A percentile compares a stretch with the other conserved stretches of the same genome.
Evolutionary conservation across 2,888 invertebrate species (phyloP).

Genomic region (Epicampocera succincta): DNA sequence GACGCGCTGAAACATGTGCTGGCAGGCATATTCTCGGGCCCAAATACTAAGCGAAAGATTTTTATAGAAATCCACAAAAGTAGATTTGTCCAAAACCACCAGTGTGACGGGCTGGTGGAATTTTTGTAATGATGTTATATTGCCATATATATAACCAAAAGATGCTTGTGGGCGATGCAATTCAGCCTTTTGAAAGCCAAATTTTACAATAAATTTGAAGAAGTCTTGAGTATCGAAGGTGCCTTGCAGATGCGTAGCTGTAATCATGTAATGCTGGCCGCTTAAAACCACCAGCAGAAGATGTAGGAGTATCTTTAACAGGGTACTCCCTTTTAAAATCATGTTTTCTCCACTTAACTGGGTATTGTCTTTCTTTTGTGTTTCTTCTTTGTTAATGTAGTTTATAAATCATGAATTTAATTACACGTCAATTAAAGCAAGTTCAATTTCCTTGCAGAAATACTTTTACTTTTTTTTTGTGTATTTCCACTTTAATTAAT

Average conservation of each 20-base stretch:
- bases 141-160: constrained; percentile 97
- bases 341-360: constrained; percentile 25
- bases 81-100: constrained; percentile 93
- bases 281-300: constrained; percentile 27
- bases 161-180: constrained; percentile 91
- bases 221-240: constrained; percentile 87
- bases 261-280: background rate
- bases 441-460: constrained; percentile 7
- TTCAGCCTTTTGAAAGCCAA: constrained; percentile 98
- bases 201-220: constrained; percentile 96
- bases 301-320: constrained; percentile 54
- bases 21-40: constrained; percentile 88
- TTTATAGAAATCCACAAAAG: constrained; percentile 94
- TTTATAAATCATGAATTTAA: constrained; percentile 14
- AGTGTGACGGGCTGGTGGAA: constrained; percentile 86
- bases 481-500: constrained; percentile 6
- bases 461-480: constrained; percentile 42
- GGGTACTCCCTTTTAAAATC: constrained; percentile 59
- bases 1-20: constrained; percentile 92
- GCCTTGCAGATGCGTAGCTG: constrained; percentile 84
- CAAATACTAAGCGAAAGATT: constrained; percentile 87
- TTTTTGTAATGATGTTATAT: constrained; percentile 89
- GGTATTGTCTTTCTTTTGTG: constrained; percentile 10
- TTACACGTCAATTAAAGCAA: constrained; percentile 6
- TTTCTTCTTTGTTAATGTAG: background rate